These are phyloP conservation scores for Cyphomyrmex costatus DNA, from an alignment of 1,140 invertebrate species.

Conservation along the genomic window DNA sequence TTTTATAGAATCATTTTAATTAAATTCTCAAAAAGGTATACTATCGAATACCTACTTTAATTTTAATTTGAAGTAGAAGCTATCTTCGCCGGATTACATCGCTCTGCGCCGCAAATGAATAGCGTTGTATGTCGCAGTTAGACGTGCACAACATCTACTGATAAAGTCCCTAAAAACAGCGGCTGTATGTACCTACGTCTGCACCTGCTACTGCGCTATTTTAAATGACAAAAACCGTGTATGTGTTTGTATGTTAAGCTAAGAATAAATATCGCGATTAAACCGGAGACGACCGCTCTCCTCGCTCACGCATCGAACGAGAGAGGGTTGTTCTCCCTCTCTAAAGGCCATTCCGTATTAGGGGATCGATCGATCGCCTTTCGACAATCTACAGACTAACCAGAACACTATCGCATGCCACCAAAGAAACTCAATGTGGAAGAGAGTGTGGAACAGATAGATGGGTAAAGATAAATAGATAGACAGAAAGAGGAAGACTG, in stretches of 20 bases:
- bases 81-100: slow-evolving; percentile 67
- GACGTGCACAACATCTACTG: slow-evolving; percentile 78
- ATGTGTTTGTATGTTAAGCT: slow-evolving; percentile 60
- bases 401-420: slow-evolving; percentile 80
- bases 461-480: slow-evolving; percentile 43
- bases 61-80: neutral
- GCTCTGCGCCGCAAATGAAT: slow-evolving; percentile 64
- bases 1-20: neutral
- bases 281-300: slow-evolving; percentile 47
- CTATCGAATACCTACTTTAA: slow-evolving; percentile 1
- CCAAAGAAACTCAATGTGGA: slow-evolving; percentile 78
- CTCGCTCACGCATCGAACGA: slow-evolving; percentile 65
- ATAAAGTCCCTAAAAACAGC: slow-evolving; percentile 71
- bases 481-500: slow-evolving; percentile 25
- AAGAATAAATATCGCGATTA: slow-evolving; percentile 65
- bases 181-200: slow-evolving; percentile 76
- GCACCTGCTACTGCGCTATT: slow-evolving; percentile 77
- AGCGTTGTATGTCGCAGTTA: slow-evolving; percentile 75
- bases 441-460: slow-evolving; percentile 40
- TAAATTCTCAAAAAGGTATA: neutral
- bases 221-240: slow-evolving; percentile 69
- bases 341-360: slow-evolving; percentile 67
- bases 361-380: slow-evolving; percentile 47
- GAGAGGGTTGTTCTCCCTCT: slow-evolving; percentile 55
- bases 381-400: slow-evolving; percentile 70